Conservation (phyloP, 2,797 vertebrate species). For the Danio tinwini region DNA sequence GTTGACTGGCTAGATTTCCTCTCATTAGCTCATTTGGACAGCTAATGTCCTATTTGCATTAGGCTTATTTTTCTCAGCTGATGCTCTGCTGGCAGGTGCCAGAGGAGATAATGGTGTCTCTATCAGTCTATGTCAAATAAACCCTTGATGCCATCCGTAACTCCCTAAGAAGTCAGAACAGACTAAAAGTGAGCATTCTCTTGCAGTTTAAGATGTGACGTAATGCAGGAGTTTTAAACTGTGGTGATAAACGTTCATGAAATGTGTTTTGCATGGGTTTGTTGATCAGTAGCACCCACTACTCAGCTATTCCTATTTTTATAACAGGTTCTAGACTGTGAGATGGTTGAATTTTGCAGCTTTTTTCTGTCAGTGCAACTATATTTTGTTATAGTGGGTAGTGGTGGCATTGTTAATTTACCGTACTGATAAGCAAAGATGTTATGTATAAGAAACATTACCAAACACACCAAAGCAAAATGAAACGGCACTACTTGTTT, state of each 20-base stretch:
- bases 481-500: too few relatives aligned
- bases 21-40: conserved; percentile 39
- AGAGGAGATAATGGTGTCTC: conserved; percentile 18
- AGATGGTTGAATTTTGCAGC: too few relatives aligned
- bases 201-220: neutral
- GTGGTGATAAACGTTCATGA: too few relatives aligned
- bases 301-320: too few relatives aligned
- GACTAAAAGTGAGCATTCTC: neutral
- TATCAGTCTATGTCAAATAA: conserved; percentile 35
- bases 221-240: neutral
- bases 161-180: conserved; percentile 16
- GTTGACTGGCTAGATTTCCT: conserved; percentile 43
- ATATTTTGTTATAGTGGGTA: too few relatives aligned
- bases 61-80: conserved; percentile 40
- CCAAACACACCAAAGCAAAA: too few relatives aligned
- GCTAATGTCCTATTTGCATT: conserved; percentile 45
- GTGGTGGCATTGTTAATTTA: too few relatives aligned
- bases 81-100: conserved; percentile 36
- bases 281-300: neutral
- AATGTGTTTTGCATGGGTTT: neutral
- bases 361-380: too few relatives aligned
- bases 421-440: too few relatives aligned
- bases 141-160: conserved; percentile 23
- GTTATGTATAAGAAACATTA: too few relatives aligned
- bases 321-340: too few relatives aligned